Conservation (phyloP, 2,888 invertebrate species). For the Oscheius sp. region DNA sequence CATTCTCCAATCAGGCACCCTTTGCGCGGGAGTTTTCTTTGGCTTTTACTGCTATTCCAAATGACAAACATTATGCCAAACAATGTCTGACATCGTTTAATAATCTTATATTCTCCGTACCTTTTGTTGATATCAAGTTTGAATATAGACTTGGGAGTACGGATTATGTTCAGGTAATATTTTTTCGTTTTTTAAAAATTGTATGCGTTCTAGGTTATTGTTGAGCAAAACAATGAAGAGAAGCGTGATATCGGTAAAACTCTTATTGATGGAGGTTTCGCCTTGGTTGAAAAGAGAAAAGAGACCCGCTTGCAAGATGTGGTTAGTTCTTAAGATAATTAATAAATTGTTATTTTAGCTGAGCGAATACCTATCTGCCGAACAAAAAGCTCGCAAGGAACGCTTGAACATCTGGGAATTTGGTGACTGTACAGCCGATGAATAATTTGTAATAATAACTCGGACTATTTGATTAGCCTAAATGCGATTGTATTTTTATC, state of each 20-base stretch:
- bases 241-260: slow-evolving; percentile 81
- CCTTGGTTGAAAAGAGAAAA: slow-evolving; percentile 82
- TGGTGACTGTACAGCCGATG: slow-evolving; percentile 99
- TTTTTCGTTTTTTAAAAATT: background rate
- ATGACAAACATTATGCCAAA: slow-evolving; percentile 74
- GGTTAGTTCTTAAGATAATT: slow-evolving; percentile 71
- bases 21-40: slow-evolving; percentile 85
- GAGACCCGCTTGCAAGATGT: slow-evolving; percentile 84
- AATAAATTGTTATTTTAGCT: slow-evolving; percentile 58
- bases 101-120: slow-evolving; percentile 34
- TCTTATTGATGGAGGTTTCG: slow-evolving; percentile 85
- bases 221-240: slow-evolving; percentile 70
- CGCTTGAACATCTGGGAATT: slow-evolving; percentile 94
- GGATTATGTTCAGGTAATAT: slow-evolving; percentile 49
- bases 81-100: slow-evolving; percentile 14
- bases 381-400: slow-evolving; percentile 72
- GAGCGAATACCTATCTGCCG: slow-evolving; percentile 71
- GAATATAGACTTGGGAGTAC: slow-evolving; percentile 60
- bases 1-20: slow-evolving; percentile 78
- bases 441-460: too few species aligned
- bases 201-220: slow-evolving; percentile 36
- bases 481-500: too few species aligned
- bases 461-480: too few species aligned
- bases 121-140: slow-evolving; percentile 56
- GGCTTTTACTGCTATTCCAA: slow-evolving; percentile 84